Evolutionary conservation across 2,113 vertebrate species (phyloP).

Genomic region (Peucedramus taeniatus): DNA sequence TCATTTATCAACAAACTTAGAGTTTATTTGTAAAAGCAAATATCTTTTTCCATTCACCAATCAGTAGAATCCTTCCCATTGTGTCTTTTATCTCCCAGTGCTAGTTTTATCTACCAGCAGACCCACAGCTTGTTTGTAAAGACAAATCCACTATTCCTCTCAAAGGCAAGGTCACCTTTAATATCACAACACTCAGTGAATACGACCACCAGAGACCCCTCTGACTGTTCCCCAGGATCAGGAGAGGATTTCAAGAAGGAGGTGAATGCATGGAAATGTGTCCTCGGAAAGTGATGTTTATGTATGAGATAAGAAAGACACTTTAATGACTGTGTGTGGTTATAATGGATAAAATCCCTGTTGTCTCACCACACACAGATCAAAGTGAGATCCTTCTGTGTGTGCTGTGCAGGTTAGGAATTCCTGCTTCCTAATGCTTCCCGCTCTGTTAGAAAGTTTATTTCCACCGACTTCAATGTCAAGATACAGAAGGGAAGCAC

Average conservation of each 20-base stretch:
- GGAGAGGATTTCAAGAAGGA: background rate
- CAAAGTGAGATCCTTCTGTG: background rate
- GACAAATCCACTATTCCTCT: no score
- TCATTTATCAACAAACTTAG: no score
- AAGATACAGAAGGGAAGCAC: no score
- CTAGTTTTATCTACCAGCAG: no score
- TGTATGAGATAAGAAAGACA: no score
- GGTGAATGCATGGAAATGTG: background rate
- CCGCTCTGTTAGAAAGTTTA: no score
- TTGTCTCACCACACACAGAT: background rate
- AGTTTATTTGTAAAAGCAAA: no score
- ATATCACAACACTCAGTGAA: background rate
- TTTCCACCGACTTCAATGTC: background rate
- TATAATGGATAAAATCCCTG: rapidly evolving
- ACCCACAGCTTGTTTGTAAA: no score
- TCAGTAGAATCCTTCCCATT: no score
- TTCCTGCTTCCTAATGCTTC: background rate
- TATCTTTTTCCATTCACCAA: no score
- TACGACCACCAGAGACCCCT: no score
- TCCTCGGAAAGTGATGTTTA: background rate
- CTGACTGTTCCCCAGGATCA: background rate
- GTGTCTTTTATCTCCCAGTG: no score
- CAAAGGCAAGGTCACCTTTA: background rate
- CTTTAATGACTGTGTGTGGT: rapidly evolving
- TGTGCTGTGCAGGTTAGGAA: background rate